Conservation (phyloP, 1,140 invertebrate genomes). For the Drosophila kurseongensis region DNA sequence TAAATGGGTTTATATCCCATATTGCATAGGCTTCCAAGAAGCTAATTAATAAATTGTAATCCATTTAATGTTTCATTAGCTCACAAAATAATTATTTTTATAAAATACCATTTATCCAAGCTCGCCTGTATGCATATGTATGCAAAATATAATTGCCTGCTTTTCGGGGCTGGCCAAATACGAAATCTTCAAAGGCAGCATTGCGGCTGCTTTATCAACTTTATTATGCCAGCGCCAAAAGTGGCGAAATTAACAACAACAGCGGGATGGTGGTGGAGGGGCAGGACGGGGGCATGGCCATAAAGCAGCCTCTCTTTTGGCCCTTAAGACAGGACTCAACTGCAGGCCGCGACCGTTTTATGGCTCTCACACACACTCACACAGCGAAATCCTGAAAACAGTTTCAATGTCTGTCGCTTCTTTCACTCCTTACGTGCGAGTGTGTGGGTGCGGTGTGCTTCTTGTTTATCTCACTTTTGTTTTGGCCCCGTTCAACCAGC, state of each 20-base stretch:
- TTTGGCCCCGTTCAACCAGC: slow-evolving; percentile 49
- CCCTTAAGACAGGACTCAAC: slow-evolving; percentile 33
- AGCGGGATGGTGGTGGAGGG: slow-evolving; percentile 1
- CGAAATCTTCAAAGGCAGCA: slow-evolving; percentile 56
- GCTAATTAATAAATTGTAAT: too few relatives aligned
- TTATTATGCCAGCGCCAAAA: slow-evolving; percentile 74
- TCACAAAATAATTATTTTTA: not conserved
- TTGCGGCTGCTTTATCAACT: slow-evolving; percentile 65
- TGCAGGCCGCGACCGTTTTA: slow-evolving; percentile 53
- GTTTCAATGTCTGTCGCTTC: slow-evolving; percentile 63
- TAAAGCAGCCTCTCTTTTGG: slow-evolving; percentile 27
- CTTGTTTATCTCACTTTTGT: slow-evolving; percentile 65
- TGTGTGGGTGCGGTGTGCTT: slow-evolving; percentile 10
- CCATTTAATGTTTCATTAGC: too few relatives aligned
- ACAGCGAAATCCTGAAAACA: slow-evolving; percentile 28
- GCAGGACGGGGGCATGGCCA: slow-evolving; percentile 10
- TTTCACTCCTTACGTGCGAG: not conserved
- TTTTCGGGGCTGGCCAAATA: slow-evolving; percentile 39
- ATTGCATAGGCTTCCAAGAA: not conserved
- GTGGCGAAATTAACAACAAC: slow-evolving; percentile 72
- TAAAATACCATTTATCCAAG: not conserved
- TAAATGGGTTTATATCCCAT: too few relatives aligned
- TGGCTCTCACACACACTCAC: slow-evolving; percentile 8
- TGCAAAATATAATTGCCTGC: slow-evolving; percentile 63
- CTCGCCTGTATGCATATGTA: not conserved